phyloP scores from a whole-genome alignment of 2,113 vertebrate species.

The Rhabdornis inornatus region DNA sequence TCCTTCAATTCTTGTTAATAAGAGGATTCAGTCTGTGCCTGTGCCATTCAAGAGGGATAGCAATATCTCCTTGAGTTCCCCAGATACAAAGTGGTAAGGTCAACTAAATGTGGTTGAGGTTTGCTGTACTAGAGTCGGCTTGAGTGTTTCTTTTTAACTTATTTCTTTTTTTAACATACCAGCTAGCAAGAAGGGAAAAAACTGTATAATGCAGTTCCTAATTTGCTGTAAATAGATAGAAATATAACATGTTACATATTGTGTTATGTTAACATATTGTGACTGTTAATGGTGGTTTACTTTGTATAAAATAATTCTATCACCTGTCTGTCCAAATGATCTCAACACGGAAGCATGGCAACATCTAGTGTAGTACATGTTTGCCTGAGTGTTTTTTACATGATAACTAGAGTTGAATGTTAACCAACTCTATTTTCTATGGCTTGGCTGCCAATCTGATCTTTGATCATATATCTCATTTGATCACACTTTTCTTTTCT shows the following conservation, averaged over 20 bases:
- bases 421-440: background rate
- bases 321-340: background rate
- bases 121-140: background rate
- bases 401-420: background rate
- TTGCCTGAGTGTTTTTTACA: background rate
- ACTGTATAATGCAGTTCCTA: background rate
- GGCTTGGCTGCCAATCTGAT: background rate
- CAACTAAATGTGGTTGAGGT: background rate
- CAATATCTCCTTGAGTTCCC: background rate
- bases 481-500: background rate
- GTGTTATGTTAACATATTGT: background rate
- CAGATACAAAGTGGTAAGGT: background rate
- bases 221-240: slow-evolving; percentile 1
- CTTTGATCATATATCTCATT: background rate
- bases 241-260: background rate
- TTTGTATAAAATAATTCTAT: background rate
- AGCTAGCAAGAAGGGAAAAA: background rate
- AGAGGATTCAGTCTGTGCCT: background rate
- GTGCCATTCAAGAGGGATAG: background rate
- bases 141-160: background rate
- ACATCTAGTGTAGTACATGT: background rate
- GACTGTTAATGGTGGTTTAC: background rate
- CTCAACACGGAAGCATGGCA: background rate
- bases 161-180: background rate
- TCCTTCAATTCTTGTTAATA: background rate